Evolutionary conservation across 92 coral and sea anemone species (phyloP), one percentile per base, ranked within the genome.

Genomic region (Chrysogorgia sp.): DNA sequence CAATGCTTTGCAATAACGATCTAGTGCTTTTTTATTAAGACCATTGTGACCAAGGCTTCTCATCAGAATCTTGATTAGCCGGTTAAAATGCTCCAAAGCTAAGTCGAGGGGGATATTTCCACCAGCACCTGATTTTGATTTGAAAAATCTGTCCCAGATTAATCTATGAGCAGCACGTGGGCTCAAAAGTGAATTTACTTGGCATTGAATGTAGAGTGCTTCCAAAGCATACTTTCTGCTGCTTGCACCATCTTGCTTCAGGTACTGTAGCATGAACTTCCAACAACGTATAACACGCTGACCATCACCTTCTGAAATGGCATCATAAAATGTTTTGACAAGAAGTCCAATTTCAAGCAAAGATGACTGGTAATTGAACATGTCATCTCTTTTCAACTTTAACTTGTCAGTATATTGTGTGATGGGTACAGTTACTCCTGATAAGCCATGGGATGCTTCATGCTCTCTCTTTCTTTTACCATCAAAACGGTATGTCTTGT

Each of bases 1-100:
- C 63, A 71, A 64, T 34, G 72, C 61, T 75, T 82, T 5, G 82
- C 86, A 33, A 66, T 66, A 62, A 82, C 79, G 66, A 85, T 74
- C 7, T 81, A 80, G 3, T 45, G 85, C 60, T 48, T 30, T 45
- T 53, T 69, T n/a, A 23, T 22, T 67, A 20, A 67, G 37, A 28
- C 53, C 74, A 67, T 67, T 67, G 13, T 52, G 53, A 34, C 74
- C 74, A 25, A 67, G 28, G 25, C 40, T 67, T 19, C 33, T 40
- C n/a, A 34, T 10, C 56, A 67, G 40, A 12, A 43, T 67, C 74
- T 67, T 67, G 28, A 67, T 67, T 4, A 67, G 29, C 28, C 74
- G 12, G 55, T 67, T 67, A 28, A 67, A 67, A 67, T 67, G 74
- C 55, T 67, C 74, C 3, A 67, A 55, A 34, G 74, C 52, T 55